Evolutionary conservation across 2,113 vertebrate genomes (phyloP), one percentile per base, ranked within the genome.

Genomic region (Dendropsophus ebraccatus): DNA sequence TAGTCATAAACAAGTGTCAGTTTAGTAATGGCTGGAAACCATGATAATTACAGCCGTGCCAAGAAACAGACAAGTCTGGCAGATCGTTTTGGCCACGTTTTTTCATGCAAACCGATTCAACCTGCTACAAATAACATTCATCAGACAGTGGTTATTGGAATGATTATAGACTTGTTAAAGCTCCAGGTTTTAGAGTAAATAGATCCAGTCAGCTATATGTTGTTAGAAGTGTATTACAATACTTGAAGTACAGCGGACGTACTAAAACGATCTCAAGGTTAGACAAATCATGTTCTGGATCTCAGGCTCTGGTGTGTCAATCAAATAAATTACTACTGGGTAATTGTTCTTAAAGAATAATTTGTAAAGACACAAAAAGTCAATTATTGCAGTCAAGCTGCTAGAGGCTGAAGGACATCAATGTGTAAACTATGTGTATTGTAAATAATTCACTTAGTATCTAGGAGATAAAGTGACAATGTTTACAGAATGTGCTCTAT

Each of bases 361-460:
- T 47, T 47, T n/a, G 45, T 74, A 16, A 74, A 74, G 72, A 49
- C 41, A 49, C 41, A 45, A 35, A 54, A 80, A 60, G 54, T 56
- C 77, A 80, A 41, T 37, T 21, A 58, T 41, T 58, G 32, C 19
- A 58, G 30, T 60, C 52, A 80, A 35, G 28, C 35, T 73, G 14
- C 49, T 45, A 49, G 32, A 73, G 54, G 35, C 32, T 83, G 82
- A 83, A 72, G 35, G 69, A 73, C 21, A 45, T 73, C 52, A 35
- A n/a, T 70, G 49, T 73, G 21, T 74, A 74, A 74, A 83, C 67
- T 69, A 52, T 37, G 69, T 58, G 54, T 49, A 74, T 58, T 56
- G 82, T 52, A 83, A 83, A 56, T 73, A n/a, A 83, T 73, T 83
- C 69, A 73, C 49, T 32, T 74, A 58, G 49, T 23, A 83, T 58